These are phyloP conservation scores for Phorcus lineatus DNA, from an alignment of 2,888 invertebrate genomes.

Conservation along the genomic window DNA sequence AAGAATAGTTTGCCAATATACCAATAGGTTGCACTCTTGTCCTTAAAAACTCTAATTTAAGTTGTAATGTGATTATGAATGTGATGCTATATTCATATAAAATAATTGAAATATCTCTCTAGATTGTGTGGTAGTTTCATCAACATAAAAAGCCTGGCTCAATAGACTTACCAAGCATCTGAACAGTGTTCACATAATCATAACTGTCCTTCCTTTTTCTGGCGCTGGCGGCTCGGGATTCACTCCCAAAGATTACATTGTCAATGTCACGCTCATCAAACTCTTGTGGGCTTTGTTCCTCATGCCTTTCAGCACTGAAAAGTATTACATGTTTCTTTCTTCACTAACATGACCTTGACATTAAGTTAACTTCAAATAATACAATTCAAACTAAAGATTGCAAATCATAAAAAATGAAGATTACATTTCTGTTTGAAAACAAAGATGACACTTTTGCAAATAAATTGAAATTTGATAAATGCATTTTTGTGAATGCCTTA, in stretches of 20 bases:
- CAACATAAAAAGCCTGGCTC: not conserved
- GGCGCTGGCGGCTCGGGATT: conserved; percentile 50
- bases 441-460: too few species aligned
- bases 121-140: not conserved
- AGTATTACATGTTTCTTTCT: not conserved
- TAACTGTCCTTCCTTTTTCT: conserved; percentile 71
- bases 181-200: conserved; percentile 72
- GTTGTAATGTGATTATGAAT: too few species aligned
- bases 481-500: too few species aligned
- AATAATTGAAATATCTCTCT: not conserved
- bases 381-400: too few species aligned
- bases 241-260: conserved; percentile 54
- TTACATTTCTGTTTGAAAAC: too few species aligned
- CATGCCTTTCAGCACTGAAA: not conserved
- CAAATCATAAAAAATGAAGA: too few species aligned
- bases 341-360: not conserved
- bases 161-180: conserved; percentile 67
- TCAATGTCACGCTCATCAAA: conserved; percentile 68
- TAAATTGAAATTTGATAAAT: too few species aligned
- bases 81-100: too few species aligned
- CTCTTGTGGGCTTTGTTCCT: conserved; percentile 41
- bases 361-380: too few species aligned
- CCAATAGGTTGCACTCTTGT: too few species aligned
- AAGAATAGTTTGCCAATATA: too few species aligned
- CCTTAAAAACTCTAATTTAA: too few species aligned